Base-by-base conservation (phyloP, 2,797 vertebrate genomes). In the Limosa lapponica region DNA sequence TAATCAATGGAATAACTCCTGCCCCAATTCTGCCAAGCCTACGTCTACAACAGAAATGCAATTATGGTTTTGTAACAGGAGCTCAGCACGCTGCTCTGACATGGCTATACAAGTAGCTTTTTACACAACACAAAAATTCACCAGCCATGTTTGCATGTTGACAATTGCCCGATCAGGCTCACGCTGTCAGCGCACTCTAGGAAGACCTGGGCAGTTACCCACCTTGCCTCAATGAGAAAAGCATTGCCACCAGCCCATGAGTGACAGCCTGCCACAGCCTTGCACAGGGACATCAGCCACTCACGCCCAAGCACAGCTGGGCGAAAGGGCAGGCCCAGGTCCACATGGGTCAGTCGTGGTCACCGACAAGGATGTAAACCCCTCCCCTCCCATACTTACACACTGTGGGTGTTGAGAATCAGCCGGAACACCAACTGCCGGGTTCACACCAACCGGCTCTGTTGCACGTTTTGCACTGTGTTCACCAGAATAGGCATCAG, bases 1-100 rank as follows among this genome's bases (percentile, higher is more conserved):
- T 94, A 81, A 94, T 89, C 84, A n/a, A 83, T 80, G 67, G 69
- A 83, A 81, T 72, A 81, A 93, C 55, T 80, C 90, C 85, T 86
- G 90, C 79, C 82, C 87, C 57, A 67, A 8, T 83, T 95, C 94
- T 91, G 80, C 86, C 81, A 81, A 90, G 80, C 70, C 65, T 59
- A 61, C 48, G 59, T 81, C 69, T 71, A 72, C 70, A 88, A 44
- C 28, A 91, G 85, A 62, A 93, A 79, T 0, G 16, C 44, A 93
- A 84, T 82, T 84, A 88, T 0, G 10, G 85, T 94, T 95, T 95
- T 93, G 69, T 90, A 94, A 94, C 72, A 88, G 57, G 48, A 88
- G 59, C 88, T 90, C 65, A 46, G 65, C 37, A 28, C 0, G 1
- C 43, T 81, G 16, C 58, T 69, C 65, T 51, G 72, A n/a, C 69